Evolutionary conservation across 1,140 invertebrate genomes (phyloP).

Genomic region (Danaus melanippus): DNA sequence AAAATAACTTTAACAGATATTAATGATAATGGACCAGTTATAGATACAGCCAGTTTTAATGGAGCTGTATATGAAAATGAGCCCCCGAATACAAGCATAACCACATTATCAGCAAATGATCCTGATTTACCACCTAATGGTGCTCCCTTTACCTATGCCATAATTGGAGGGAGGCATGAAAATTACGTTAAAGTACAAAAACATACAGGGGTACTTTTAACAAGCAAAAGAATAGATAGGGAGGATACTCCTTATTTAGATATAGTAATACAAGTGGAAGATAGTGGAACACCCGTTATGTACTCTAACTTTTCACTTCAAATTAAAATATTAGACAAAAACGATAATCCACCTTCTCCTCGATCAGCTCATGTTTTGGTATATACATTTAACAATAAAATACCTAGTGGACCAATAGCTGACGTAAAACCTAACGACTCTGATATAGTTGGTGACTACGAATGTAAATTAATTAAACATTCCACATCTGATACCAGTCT

Average conservation of each 20-base stretch:
- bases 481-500: conserved; percentile 67
- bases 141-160: conserved; percentile 87
- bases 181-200: conserved; percentile 84
- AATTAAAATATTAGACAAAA: conserved; percentile 89
- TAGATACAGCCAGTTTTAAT: conserved; percentile 79
- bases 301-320: conserved; percentile 82
- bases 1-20: conserved; percentile 86
- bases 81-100: conserved; percentile 86
- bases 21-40: conserved; percentile 94
- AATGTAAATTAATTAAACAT: conserved; percentile 82
- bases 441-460: conserved; percentile 89
- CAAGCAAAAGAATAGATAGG: conserved; percentile 85
- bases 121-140: conserved; percentile 93
- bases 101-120: conserved; percentile 89
- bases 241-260: conserved; percentile 83
- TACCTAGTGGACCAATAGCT: conserved; percentile 86
- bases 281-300: conserved; percentile 89
- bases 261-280: conserved; percentile 88
- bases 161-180: conserved; percentile 85
- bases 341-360: conserved; percentile 91
- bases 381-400: conserved; percentile 81
- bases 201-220: conserved; percentile 85
- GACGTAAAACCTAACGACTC: conserved; percentile 93
- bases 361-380: conserved; percentile 87
- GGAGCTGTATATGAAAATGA: conserved; percentile 92